phyloP scores from a whole-genome alignment of 2,797 vertebrate genomes.

The Falco columbarius region DNA sequence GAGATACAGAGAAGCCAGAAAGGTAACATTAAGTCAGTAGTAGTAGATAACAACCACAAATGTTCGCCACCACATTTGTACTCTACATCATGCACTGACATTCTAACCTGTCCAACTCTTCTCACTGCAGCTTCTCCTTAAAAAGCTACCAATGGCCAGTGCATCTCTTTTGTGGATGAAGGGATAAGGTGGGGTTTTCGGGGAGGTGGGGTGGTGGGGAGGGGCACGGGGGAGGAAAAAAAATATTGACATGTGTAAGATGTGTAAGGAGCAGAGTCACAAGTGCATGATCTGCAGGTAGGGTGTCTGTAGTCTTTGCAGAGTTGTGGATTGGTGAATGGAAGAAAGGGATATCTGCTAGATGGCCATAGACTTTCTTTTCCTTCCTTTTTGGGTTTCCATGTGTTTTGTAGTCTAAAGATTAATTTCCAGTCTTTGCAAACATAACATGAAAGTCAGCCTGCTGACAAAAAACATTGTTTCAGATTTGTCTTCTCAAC shows the following conservation, averaged over 20 bases:
- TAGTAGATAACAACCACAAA: background rate
- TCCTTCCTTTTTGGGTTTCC: background rate
- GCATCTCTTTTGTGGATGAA: background rate
- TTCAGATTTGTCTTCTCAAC: background rate
- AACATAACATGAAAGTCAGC: background rate
- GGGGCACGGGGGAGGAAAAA: too few relatives aligned
- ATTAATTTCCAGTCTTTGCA: background rate
- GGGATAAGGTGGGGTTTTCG: background rate
- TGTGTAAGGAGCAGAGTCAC: background rate
- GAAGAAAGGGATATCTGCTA: background rate
- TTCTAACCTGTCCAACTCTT: background rate
- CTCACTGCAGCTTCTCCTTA: background rate
- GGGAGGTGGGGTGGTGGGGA: too few relatives aligned
- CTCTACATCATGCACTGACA: accelerated
- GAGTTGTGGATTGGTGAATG: background rate
- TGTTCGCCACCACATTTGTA: background rate
- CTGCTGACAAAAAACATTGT: background rate
- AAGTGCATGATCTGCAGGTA: background rate
- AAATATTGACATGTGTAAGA: background rate
- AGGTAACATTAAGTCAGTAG: background rate
- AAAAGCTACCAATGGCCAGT: background rate
- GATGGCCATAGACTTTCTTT: background rate
- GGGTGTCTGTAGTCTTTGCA: background rate
- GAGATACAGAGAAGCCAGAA: background rate
- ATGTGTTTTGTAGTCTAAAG: background rate